phyloP scores from a whole-genome alignment of 2,888 invertebrate genomes.

The Escarpia spicata region DNA sequence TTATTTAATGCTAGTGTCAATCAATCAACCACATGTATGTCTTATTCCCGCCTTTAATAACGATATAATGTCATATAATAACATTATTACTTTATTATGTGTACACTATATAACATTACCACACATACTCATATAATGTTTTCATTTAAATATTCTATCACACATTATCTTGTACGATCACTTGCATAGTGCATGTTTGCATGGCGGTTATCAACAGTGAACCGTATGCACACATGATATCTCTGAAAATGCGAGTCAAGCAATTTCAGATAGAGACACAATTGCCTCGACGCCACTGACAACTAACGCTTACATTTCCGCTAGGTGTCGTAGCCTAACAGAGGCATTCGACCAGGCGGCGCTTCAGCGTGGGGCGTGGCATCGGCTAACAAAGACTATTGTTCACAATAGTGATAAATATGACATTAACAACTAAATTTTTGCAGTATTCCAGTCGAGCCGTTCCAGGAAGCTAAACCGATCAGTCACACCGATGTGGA shows the following conservation, averaged over 20 bases:
- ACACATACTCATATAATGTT: not conserved
- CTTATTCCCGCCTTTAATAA: too few relatives aligned
- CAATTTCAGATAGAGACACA: not conserved
- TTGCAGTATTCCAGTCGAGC: not conserved
- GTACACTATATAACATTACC: not conserved
- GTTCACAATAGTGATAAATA: not conserved
- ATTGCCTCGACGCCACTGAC: not conserved
- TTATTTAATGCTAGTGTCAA: too few relatives aligned
- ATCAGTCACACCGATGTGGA: not conserved
- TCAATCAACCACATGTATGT: too few relatives aligned
- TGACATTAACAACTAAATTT: constrained; percentile 1
- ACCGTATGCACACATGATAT: too few relatives aligned
- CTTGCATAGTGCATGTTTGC: not conserved
- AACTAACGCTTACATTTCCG: constrained; percentile 10
- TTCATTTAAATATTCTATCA: not conserved
- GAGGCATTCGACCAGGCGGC: not conserved
- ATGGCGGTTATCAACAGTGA: not conserved
- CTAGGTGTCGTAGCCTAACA: not conserved
- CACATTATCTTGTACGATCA: not conserved
- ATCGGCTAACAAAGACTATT: not conserved
- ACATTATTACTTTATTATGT: too few relatives aligned
- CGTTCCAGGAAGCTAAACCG: not conserved
- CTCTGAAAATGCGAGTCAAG: not conserved
- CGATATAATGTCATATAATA: too few relatives aligned
- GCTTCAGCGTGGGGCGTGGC: not conserved